phyloP scores from a whole-genome alignment of 2,888 invertebrate genomes.

The Habrosyne pyritoides region DNA sequence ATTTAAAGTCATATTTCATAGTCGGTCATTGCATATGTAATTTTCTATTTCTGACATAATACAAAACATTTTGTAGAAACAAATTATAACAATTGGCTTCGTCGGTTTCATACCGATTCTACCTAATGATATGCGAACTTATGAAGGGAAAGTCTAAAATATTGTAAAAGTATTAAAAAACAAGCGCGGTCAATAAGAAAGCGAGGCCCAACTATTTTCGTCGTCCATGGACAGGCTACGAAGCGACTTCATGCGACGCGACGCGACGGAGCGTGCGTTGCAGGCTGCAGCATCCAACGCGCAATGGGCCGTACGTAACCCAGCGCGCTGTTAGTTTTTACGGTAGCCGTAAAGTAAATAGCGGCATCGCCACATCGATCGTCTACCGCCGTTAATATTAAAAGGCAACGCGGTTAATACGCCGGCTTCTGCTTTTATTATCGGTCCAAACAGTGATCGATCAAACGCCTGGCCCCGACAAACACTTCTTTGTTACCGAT shows the following conservation, averaged over 20 bases:
- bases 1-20: no score
- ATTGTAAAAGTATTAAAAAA: background rate
- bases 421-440: constrained; percentile 45
- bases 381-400: constrained; percentile 55
- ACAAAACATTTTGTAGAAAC: no score
- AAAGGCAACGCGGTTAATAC: constrained; percentile 49
- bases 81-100: background rate
- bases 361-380: constrained; percentile 55
- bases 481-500: constrained; percentile 48
- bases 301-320: constrained; percentile 70
- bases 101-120: background rate
- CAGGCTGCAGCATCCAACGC: constrained; percentile 29
- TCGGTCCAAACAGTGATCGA: constrained; percentile 45
- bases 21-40: no score
- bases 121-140: background rate
- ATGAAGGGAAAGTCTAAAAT: background rate
- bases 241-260: constrained; percentile 28
- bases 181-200: background rate
- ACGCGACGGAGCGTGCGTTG: constrained; percentile 43
- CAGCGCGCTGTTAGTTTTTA: constrained; percentile 70
- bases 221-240: constrained; percentile 23
- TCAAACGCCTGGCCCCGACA: constrained; percentile 43
- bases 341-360: constrained; percentile 67
- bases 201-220: constrained; percentile 30
- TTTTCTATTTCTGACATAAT: no score